phyloP scores from a whole-genome alignment of 2,797 vertebrate genomes.

The Neomorphus geoffroyi region DNA sequence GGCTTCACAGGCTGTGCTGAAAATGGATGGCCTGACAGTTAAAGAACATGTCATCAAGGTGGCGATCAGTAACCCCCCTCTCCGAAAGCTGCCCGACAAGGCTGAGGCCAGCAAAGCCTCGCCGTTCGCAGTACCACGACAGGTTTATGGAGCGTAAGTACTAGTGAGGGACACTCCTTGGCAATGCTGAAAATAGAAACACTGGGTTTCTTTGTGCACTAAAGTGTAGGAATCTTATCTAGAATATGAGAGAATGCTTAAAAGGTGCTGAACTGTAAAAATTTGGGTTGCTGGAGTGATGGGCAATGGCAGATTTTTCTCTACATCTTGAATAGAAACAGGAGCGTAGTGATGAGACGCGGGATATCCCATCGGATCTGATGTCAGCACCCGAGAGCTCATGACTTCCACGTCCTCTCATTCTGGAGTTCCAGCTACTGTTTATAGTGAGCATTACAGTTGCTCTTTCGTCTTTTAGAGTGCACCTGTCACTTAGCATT shows the following conservation, averaged over 20 bases:
- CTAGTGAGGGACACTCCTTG: neutral
- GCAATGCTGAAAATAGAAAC: neutral
- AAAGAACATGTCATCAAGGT: conserved; percentile 88
- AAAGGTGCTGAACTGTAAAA: neutral
- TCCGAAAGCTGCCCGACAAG: conserved; percentile 80
- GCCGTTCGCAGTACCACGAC: conserved; percentile 72
- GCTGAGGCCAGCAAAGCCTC: conserved; percentile 61
- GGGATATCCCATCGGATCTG: neutral
- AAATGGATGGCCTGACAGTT: conserved; percentile 87
- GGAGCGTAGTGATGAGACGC: neutral
- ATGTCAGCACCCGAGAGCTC: neutral
- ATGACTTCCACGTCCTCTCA: accelerated
- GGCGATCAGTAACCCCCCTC: conserved; percentile 94
- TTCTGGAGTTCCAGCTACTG: neutral
- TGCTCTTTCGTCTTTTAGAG: neutral
- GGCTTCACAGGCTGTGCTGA: conserved; percentile 92
- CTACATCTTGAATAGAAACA: neutral
- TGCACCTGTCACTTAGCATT: neutral
- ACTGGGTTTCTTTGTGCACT: accelerated
- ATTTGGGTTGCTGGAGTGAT: neutral
- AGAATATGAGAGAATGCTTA: neutral
- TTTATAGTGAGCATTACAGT: neutral
- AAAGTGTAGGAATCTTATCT: accelerated
- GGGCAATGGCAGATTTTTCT: neutral
- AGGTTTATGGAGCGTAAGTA: conserved; percentile 89